phyloP scores from a whole-genome alignment of 2,113 vertebrate genomes.

The Gobiocypris rarus region DNA sequence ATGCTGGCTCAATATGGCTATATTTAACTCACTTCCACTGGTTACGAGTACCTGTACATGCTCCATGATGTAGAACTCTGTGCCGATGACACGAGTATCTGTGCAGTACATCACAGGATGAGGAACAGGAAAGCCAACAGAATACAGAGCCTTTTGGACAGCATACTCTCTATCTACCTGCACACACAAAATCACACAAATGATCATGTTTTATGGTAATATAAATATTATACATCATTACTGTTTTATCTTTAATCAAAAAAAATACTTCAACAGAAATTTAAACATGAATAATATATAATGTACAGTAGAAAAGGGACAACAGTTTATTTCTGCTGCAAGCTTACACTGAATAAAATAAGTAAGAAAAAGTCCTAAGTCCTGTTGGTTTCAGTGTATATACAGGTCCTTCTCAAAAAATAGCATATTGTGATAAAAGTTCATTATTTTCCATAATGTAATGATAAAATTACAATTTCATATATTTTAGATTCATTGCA shows the following conservation, averaged over 20 bases:
- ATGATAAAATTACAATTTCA: too few relatives aligned
- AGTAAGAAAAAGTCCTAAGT: too few relatives aligned
- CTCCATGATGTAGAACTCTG: slow-evolving; percentile 94
- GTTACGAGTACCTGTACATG: slow-evolving; percentile 80
- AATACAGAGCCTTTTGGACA: slow-evolving; percentile 87
- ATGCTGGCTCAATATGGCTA: background rate
- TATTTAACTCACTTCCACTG: background rate
- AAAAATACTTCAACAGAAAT: background rate
- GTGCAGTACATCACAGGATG: slow-evolving; percentile 84
- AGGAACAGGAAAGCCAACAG: slow-evolving; percentile 87
- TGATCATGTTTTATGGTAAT: background rate
- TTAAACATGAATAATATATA: background rate
- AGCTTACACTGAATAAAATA: too few relatives aligned
- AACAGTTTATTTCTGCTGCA: too few relatives aligned
- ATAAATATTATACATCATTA: background rate
- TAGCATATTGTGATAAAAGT: too few relatives aligned
- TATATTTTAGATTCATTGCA: too few relatives aligned
- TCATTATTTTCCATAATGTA: too few relatives aligned
- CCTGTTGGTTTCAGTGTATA: too few relatives aligned
- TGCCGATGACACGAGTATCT: slow-evolving; percentile 84
- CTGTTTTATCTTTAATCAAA: background rate
- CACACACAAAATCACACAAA: slow-evolving; percentile 10
- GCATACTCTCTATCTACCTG: slow-evolving; percentile 89
- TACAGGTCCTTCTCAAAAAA: too few relatives aligned
- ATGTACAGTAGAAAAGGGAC: too few relatives aligned